These are phyloP conservation scores for Caradrina clavipalpis DNA, from an alignment of 2,888 invertebrate species.

Conservation along the genomic window DNA sequence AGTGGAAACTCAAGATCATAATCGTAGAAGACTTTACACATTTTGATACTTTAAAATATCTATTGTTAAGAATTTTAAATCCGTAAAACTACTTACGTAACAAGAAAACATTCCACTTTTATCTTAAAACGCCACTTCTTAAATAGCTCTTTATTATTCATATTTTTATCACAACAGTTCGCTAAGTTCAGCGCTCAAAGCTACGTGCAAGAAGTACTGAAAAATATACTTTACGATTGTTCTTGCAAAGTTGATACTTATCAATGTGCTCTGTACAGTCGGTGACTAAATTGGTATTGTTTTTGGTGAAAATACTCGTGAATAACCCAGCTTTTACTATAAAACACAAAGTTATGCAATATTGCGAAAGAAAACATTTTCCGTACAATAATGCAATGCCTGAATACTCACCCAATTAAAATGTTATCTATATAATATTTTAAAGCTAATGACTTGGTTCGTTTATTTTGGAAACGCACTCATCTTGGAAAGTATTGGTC, in stretches of 20 bases:
- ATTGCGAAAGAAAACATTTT: too few relatives aligned
- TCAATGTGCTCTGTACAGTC: conserved; percentile 35
- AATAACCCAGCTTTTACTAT: conserved; percentile 2
- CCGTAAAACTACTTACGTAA: neutral
- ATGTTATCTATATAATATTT: too few relatives aligned
- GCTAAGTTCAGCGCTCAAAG: conserved; percentile 49
- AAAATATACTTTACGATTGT: conserved; percentile 54
- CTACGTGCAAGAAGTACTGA: conserved; percentile 46
- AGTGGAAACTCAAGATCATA: too few relatives aligned
- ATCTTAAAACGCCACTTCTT: conserved; percentile 44
- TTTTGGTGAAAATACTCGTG: neutral
- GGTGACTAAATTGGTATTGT: conserved; percentile 23
- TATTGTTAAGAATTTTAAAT: conserved; percentile 5
- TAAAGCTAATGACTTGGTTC: too few relatives aligned
- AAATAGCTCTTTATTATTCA: conserved; percentile 51
- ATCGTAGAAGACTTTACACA: too few relatives aligned
- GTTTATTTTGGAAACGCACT: too few relatives aligned
- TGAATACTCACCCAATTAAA: too few relatives aligned
- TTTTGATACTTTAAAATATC: too few relatives aligned
- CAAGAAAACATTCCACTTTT: conserved; percentile 29
- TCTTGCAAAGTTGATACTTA: conserved; percentile 47
- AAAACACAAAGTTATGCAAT: too few relatives aligned
- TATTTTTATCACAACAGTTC: conserved; percentile 57
- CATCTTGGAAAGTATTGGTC: too few relatives aligned
- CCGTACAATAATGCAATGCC: too few relatives aligned